phyloP scores from a whole-genome alignment of 35 echinoderm and acorn worm genomes.

The Ophioderma brevispina region DNA sequence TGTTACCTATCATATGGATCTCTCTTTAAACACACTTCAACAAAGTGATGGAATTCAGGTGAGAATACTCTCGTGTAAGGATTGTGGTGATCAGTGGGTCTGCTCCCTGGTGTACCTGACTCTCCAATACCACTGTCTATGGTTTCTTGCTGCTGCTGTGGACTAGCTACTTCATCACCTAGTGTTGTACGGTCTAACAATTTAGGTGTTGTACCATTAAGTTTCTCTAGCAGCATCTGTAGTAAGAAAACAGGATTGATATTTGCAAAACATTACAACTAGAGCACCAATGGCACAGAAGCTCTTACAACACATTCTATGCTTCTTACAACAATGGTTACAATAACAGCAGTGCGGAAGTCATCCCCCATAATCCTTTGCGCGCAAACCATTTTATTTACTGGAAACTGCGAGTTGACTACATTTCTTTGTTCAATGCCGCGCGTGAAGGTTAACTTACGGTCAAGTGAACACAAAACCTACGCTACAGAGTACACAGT shows the following conservation, averaged over 20 bases:
- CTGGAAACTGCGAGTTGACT: too few species aligned
- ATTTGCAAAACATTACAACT: too few species aligned
- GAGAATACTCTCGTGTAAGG: constrained; percentile 90
- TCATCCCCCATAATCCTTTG: too few species aligned
- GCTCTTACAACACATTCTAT: too few species aligned
- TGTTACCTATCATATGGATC: constrained; percentile 91
- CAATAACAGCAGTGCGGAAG: too few species aligned
- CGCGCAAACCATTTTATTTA: too few species aligned
- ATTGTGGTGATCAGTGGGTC: constrained; percentile 76
- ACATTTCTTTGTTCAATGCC: too few species aligned
- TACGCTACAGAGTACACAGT: too few species aligned
- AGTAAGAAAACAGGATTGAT: background rate
- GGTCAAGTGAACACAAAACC: too few species aligned
- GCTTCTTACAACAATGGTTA: too few species aligned
- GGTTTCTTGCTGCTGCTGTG: background rate
- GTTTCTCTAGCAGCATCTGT: constrained; percentile 94
- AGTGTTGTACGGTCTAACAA: constrained; percentile 86
- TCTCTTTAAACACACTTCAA: constrained; percentile 86
- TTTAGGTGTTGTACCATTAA: constrained; percentile 90
- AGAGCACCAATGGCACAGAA: too few species aligned
- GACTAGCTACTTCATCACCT: constrained; percentile 21
- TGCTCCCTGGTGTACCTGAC: constrained; percentile 10
- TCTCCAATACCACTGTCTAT: constrained; percentile 66
- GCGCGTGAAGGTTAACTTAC: too few species aligned
- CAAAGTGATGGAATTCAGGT: constrained; percentile 87